phyloP scores from a whole-genome alignment of 2,113 vertebrate genomes.

The Vulpes ferrilata region DNA sequence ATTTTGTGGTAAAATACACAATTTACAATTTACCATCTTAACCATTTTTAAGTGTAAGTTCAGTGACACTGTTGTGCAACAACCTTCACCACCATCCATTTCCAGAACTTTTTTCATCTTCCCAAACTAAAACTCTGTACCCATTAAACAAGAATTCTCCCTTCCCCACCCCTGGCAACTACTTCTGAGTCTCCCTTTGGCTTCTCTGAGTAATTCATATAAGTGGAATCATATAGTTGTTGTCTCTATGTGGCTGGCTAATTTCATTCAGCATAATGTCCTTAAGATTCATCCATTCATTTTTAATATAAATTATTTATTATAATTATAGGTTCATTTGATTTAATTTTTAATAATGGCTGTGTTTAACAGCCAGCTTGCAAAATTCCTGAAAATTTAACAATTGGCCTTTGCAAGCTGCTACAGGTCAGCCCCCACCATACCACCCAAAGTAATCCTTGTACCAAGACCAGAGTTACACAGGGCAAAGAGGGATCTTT shows the following conservation, averaged over 20 bases:
- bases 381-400: background rate
- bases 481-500: background rate
- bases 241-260: background rate
- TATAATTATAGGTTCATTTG: background rate
- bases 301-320: conserved; percentile 21
- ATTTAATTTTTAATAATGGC: background rate
- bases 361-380: background rate
- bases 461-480: background rate
- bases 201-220: background rate
- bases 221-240: background rate
- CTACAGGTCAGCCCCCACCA: background rate
- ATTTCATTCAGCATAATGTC: background rate
- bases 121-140: background rate
- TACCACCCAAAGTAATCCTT: background rate
- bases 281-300: background rate
- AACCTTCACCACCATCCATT: background rate
- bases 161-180: background rate
- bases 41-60: background rate
- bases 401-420: background rate
- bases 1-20: background rate
- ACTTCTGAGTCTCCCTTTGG: background rate
- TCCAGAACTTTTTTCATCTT: background rate
- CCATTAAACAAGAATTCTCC: background rate
- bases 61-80: background rate
- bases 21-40: background rate